Evolutionary conservation across 2,113 vertebrate genomes (phyloP).

Genomic region (Ciconia stormi): DNA sequence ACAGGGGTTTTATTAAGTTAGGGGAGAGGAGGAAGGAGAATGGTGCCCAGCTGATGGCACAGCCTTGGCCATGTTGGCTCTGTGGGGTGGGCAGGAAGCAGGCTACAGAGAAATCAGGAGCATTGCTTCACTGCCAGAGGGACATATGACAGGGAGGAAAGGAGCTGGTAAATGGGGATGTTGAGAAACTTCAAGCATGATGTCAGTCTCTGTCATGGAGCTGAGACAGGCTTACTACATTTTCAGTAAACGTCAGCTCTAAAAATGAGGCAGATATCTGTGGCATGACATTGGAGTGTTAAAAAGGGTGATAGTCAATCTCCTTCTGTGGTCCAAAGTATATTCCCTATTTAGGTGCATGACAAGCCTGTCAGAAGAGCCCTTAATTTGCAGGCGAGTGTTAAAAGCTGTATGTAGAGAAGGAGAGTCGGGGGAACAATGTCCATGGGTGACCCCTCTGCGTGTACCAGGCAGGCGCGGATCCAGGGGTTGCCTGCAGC

Average conservation of each 20-base stretch:
- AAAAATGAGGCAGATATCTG: not conserved
- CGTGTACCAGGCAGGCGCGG: accelerated
- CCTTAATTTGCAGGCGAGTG: not conserved
- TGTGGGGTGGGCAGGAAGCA: not conserved
- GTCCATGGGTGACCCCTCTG: not conserved
- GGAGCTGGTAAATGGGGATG: not conserved
- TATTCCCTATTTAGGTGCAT: not conserved
- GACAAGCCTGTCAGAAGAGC: not conserved
- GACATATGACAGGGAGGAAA: not conserved
- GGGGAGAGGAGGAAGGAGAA: not conserved
- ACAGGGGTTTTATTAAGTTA: not conserved
- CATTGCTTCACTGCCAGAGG: not conserved
- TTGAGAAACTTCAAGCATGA: not conserved
- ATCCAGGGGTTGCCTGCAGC: not conserved
- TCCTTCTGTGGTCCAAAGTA: not conserved
- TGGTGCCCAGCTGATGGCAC: not conserved
- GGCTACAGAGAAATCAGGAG: not conserved
- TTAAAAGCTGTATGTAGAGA: not conserved
- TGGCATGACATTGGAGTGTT: not conserved
- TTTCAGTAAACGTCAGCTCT: not conserved
- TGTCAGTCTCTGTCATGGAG: not conserved
- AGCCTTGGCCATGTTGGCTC: not conserved
- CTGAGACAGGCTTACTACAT: not conserved
- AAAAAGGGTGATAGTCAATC: not conserved
- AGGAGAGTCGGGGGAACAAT: not conserved